Conservation (phyloP, 1,140 invertebrate genomes). For the Araneus ventricosus region DNA sequence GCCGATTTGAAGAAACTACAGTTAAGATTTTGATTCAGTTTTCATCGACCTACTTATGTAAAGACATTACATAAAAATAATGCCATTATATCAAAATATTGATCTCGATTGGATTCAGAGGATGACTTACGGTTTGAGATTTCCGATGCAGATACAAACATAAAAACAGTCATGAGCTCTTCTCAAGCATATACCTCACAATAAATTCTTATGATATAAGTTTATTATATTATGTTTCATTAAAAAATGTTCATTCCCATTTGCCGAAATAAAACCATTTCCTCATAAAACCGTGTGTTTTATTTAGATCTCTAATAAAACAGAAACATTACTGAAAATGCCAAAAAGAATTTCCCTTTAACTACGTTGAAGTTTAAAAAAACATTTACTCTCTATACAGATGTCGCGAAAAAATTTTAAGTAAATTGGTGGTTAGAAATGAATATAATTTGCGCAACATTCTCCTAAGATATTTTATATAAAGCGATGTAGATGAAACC, state of each 20-base stretch:
- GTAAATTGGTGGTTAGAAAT: neutral
- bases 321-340: too few species aligned
- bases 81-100: constrained; percentile 51
- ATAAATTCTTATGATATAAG: constrained; percentile 42
- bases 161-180: constrained; percentile 81
- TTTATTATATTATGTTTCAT: too few species aligned
- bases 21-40: too few species aligned
- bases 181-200: constrained; percentile 28
- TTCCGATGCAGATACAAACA: constrained; percentile 44
- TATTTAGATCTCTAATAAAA: neutral
- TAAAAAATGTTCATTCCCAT: constrained; percentile 40
- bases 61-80: constrained; percentile 39
- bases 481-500: too few species aligned
- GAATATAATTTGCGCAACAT: constrained; percentile 4
- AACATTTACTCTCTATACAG: neutral
- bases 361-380: constrained; percentile 35
- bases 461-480: too few species aligned
- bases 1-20: too few species aligned
- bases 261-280: constrained; percentile 28
- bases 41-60: constrained; percentile 39
- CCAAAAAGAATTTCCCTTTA: neutral
- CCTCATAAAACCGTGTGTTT: neutral
- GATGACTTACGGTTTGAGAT: constrained; percentile 30
- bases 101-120: neutral
- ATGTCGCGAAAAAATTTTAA: constrained; percentile 6